Evolutionary conservation across 2,888 invertebrate species (phyloP), one percentile per base, ranked within the genome.

Genomic region (Drosophila anomelani): DNA sequence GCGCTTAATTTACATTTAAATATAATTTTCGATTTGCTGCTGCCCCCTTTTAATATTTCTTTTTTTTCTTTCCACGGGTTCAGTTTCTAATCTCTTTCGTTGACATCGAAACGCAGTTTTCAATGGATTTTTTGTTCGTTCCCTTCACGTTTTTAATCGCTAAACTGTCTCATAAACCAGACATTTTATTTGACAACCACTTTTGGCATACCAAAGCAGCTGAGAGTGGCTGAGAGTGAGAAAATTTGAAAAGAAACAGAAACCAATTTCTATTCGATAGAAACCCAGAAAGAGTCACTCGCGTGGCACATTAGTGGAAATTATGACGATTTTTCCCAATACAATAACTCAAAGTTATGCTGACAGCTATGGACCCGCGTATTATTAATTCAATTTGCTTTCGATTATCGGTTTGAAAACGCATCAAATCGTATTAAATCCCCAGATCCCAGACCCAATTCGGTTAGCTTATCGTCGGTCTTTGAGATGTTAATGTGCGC

Each of bases 121-220:
- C 80, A 75, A 87, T 79, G 85, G 57, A 57, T 23, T 57, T 57
- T 47, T 56, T 57, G 57, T 68, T 58, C 76, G 56, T 32, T 70
- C 51, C 51, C 51, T 53, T 53, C 51, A 53, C 51, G 51, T 53
- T 85, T 79, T 79, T 86, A 87, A 90, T 90, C 90, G 87, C 68
- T 76, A 72, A 76, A 86, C 83, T 90, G 90, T 84, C 88, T 80
- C 88, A 88, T 88, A 88, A 88, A 88, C 89, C 82, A 64, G 56
- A 67, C 77, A 81, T 81, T 88, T 88, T 88, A 88, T 88, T 89
- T 83, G 90, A 89, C 89, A 86, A 76, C 76, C 88, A 75, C 75
- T 85, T 75, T 75, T 80, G 87, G 87, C 87, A 88, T 86, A 81
- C 80, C 58, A 75, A 80, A 73, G 63, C 32, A 46, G 36, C 39